Percentiles rank a stretch among this genome's conserved stretches.
These are phyloP conservation scores for Echinometra lucunter DNA, from an alignment of 53 echinoderm and acorn worm genomes.

Conservation along the genomic window DNA sequence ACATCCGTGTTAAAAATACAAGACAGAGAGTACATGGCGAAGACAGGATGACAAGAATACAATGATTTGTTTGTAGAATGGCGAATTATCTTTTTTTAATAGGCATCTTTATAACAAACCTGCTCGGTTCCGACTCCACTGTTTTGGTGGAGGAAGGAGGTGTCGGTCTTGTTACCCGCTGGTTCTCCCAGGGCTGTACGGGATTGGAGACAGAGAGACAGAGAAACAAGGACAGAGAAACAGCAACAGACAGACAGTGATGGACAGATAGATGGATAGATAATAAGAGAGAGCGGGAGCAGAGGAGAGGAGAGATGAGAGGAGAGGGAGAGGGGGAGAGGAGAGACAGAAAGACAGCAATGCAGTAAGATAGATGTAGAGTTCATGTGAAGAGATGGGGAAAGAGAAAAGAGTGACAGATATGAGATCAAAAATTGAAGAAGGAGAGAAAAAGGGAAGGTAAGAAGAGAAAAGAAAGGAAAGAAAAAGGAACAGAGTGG, in stretches of 20 bases:
- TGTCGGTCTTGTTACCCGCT: conserved; percentile 35
- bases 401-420: neutral
- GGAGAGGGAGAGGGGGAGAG: neutral
- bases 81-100: conserved; percentile 59
- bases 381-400: neutral
- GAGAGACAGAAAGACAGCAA: conserved; percentile 2
- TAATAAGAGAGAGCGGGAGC: neutral
- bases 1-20: conserved; percentile 31
- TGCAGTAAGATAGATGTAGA: neutral
- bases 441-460: neutral
- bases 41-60: neutral
- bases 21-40: conserved; percentile 9
- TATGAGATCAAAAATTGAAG: too few species aligned
- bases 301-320: too few species aligned
- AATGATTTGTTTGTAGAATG: conserved; percentile 48
- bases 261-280: neutral
- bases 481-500: neutral
- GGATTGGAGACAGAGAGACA: neutral
- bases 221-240: neutral
- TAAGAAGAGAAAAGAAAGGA: neutral
- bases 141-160: conserved; percentile 55
- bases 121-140: conserved; percentile 60
- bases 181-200: conserved; percentile 66
- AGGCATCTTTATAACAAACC: conserved; percentile 67
- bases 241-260: neutral